Conservation (phyloP, 92 coral and sea anemone species). For the Heteractis magnifica region DNA sequence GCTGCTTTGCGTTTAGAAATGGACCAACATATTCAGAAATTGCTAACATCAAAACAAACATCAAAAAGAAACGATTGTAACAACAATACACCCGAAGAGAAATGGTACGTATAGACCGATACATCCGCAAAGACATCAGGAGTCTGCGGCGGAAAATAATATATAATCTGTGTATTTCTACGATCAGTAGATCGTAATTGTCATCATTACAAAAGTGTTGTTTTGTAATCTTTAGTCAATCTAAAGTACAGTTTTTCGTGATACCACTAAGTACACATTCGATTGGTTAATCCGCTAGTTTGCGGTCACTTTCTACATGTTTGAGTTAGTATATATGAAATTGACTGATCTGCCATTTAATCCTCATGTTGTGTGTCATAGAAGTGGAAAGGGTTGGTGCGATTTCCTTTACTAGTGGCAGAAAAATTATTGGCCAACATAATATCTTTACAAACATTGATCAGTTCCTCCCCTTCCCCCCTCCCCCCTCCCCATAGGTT, state of each 20-base stretch:
- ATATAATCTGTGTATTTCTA: background rate
- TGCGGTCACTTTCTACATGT: background rate
- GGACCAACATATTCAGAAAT: background rate
- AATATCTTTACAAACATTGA: too few species aligned
- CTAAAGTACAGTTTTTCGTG: background rate
- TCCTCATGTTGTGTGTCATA: too few species aligned
- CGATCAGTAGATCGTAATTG: background rate
- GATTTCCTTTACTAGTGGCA: too few species aligned
- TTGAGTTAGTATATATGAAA: too few species aligned
- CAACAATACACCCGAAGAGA: background rate
- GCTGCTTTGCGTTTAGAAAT: constrained; percentile 48
- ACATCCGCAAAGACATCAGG: background rate
- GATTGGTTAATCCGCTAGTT: background rate
- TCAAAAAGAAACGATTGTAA: background rate
- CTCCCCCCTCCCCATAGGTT: too few species aligned
- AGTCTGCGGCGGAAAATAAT: background rate
- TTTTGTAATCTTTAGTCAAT: background rate
- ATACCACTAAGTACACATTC: too few species aligned
- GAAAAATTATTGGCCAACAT: too few species aligned
- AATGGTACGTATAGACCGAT: background rate
- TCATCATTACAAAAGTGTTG: background rate
- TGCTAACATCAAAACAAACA: background rate
- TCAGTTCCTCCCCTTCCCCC: too few species aligned
- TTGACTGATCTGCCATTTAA: too few species aligned
- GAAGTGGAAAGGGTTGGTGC: too few species aligned